A percentile compares a stretch with the other conserved stretches of the same genome.
These are phyloP conservation scores for Cotesia chilonis DNA, from an alignment of 1,140 invertebrate genomes.

Conservation along the genomic window DNA sequence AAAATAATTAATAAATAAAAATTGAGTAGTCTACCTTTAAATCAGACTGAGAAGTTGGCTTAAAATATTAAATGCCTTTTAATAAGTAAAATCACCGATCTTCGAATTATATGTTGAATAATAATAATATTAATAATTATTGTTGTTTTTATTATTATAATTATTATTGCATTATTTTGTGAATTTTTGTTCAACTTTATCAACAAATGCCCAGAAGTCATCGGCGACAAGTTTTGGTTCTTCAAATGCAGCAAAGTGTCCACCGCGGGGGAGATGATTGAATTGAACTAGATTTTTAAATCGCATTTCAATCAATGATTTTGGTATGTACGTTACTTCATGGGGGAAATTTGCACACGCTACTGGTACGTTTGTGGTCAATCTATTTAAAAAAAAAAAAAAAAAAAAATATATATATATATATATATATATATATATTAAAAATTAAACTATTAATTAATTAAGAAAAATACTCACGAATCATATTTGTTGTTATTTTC, in stretches of 20 bases:
- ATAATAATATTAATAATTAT: neutral
- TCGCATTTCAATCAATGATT: slow-evolving; percentile 69
- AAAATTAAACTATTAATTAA: slow-evolving; percentile 11
- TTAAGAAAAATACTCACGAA: slow-evolving; percentile 54
- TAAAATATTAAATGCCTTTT: too few species aligned
- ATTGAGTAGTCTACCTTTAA: too few species aligned
- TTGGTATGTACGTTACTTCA: slow-evolving; percentile 70
- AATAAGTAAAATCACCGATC: too few species aligned
- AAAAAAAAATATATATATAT: too few species aligned
- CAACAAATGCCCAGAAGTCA: slow-evolving; percentile 69
- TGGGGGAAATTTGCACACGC: slow-evolving; percentile 73
- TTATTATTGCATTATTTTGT: neutral
- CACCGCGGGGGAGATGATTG: slow-evolving; percentile 72
- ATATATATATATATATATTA: too few species aligned
- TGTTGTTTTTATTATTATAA: neutral
- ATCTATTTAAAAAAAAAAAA: slow-evolving; percentile 59
- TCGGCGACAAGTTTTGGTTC: slow-evolving; percentile 74
- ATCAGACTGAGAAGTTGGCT: too few species aligned
- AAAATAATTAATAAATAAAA: too few species aligned
- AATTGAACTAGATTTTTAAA: slow-evolving; percentile 73
- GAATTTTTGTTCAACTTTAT: slow-evolving; percentile 43
- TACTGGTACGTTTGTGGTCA: slow-evolving; percentile 71
- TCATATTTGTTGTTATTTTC: slow-evolving; percentile 63
- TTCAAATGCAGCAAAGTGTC: slow-evolving; percentile 88
- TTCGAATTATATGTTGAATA: too few species aligned